These are phyloP conservation scores for Drosophila engyochracea DNA, from an alignment of 2,888 invertebrate genomes.

Conservation along the genomic window DNA sequence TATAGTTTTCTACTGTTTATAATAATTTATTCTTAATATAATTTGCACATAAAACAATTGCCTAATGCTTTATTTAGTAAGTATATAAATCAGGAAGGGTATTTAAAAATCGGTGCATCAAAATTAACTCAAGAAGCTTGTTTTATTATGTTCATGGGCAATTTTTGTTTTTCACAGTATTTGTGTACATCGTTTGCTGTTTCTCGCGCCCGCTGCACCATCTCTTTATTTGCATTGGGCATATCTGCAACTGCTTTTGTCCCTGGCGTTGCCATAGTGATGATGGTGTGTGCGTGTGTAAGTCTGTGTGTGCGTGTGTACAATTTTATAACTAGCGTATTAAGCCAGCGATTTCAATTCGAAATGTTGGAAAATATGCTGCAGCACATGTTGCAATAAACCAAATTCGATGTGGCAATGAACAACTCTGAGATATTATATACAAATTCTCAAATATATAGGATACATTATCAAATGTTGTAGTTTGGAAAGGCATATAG, in stretches of 20 bases:
- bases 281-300: constrained; percentile 12
- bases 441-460: neutral
- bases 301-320: constrained; percentile 4
- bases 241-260: constrained; percentile 18
- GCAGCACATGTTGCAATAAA: constrained; percentile 45
- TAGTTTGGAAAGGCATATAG: neutral
- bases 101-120: constrained; percentile 8
- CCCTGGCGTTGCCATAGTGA: constrained; percentile 28
- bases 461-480: neutral
- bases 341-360: constrained; percentile 67
- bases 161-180: constrained; percentile 44
- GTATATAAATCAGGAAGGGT: neutral
- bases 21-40: neutral
- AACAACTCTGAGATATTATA: constrained; percentile 17
- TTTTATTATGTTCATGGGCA: constrained; percentile 40
- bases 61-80: neutral
- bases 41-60: neutral
- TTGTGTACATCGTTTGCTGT: constrained; percentile 41
- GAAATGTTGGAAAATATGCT: constrained; percentile 51
- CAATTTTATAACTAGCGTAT: constrained; percentile 70
- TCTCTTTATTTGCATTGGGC: constrained; percentile 39
- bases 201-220: neutral
- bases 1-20: neutral
- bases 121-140: constrained; percentile 1
- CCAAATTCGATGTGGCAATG: neutral